Evolutionary conservation across 2,888 invertebrate species (phyloP).

Genomic region (Morpho achilles): DNA sequence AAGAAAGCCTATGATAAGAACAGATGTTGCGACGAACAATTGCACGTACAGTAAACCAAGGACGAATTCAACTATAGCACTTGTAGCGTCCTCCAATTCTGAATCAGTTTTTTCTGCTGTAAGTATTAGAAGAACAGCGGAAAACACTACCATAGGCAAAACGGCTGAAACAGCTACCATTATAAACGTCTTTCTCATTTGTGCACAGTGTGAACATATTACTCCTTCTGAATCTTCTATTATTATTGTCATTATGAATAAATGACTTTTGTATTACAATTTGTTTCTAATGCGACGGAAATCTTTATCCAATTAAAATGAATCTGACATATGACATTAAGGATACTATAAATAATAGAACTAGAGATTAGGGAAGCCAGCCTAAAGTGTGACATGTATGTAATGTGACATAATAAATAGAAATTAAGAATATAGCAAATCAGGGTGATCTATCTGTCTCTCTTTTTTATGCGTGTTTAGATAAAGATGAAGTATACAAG

Average conservation of each 20-base stretch:
- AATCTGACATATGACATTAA: too few species aligned
- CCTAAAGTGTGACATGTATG: too few species aligned
- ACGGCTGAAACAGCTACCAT: constrained; percentile 52
- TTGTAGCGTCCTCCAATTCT: constrained; percentile 33
- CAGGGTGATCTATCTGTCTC: too few species aligned
- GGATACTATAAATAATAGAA: too few species aligned
- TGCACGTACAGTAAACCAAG: constrained; percentile 51
- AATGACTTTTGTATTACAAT: not conserved
- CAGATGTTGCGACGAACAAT: constrained; percentile 48
- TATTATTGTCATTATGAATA: constrained; percentile 38
- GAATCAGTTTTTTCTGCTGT: constrained; percentile 33
- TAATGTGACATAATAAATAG: too few species aligned
- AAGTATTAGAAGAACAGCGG: constrained; percentile 40
- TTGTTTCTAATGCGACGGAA: too few species aligned
- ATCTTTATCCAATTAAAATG: too few species aligned
- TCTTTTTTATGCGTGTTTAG: too few species aligned
- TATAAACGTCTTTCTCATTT: constrained; percentile 43
- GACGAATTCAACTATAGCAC: constrained; percentile 45
- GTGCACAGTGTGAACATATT: constrained; percentile 44
- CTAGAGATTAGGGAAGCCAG: too few species aligned
- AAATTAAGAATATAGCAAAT: too few species aligned
- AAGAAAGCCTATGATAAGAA: constrained; percentile 45
- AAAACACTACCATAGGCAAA: constrained; percentile 51
- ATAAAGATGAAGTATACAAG: too few species aligned
- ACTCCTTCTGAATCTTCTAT: constrained; percentile 47